Conservation (phyloP, 1,140 invertebrate genomes). For the Zaprionus africanus region DNA sequence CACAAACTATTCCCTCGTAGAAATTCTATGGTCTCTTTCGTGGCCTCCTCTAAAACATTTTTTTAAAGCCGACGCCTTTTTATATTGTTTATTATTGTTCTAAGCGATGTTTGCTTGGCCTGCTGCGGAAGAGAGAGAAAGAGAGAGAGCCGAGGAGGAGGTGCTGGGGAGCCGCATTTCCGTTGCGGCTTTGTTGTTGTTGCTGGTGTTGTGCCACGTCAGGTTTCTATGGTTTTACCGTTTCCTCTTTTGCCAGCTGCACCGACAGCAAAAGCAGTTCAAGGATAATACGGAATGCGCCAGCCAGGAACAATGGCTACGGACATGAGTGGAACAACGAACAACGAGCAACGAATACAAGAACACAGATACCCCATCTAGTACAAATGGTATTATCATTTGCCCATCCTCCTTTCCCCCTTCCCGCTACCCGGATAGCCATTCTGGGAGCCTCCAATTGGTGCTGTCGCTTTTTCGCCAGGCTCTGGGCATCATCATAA, state of each 20-base stretch:
- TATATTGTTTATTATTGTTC: constrained; percentile 81
- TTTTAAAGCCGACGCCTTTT: constrained; percentile 38
- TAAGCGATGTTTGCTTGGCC: constrained; percentile 68
- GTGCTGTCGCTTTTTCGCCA: constrained; percentile 54
- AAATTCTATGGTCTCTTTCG: constrained; percentile 39
- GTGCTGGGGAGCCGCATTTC: constrained; percentile 48
- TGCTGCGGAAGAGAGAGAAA: neutral
- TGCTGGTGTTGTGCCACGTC: constrained; percentile 61
- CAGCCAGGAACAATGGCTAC: constrained; percentile 37
- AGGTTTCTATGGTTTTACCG: constrained; percentile 73
- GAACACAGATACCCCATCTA: constrained; percentile 24
- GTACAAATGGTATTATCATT: constrained; percentile 74
- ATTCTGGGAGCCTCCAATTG: constrained; percentile 46
- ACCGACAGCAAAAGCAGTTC: constrained; percentile 66
- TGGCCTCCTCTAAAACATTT: constrained; percentile 32
- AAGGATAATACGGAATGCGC: constrained; percentile 57
- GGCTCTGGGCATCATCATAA: constrained; percentile 75
- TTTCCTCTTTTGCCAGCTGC: constrained; percentile 43
- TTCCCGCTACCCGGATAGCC: no score
- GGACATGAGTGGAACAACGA: constrained; percentile 17
- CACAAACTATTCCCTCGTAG: constrained; percentile 32
- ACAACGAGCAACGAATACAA: constrained; percentile 6
- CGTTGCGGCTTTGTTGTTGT: constrained; percentile 52
- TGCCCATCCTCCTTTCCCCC: constrained; percentile 41
- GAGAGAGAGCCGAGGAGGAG: no score